Conservation (phyloP, 2,888 invertebrate species). For the Hirtodrosophila histrioides region DNA sequence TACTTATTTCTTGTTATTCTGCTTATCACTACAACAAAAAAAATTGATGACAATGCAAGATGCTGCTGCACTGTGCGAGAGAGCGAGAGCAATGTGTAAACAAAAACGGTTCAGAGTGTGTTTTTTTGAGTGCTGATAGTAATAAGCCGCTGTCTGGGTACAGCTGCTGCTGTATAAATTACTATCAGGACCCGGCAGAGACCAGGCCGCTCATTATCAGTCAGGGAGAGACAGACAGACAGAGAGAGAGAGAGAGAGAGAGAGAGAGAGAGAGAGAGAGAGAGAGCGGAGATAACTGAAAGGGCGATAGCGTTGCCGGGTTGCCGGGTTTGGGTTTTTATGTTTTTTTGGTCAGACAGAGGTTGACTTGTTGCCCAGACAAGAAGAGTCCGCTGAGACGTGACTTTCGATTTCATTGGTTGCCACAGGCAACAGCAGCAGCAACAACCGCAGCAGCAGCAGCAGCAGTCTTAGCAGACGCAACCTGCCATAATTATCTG, state of each 20-base stretch:
- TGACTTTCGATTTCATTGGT: constrained; percentile 68
- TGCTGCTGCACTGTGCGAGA: constrained; percentile 5
- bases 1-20: neutral
- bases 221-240: neutral
- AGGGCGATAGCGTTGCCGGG: constrained; percentile 60
- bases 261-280: constrained; percentile 4
- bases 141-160: constrained; percentile 45
- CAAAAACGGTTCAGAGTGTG: constrained; percentile 18
- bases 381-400: constrained; percentile 38
- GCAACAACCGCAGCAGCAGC: constrained; percentile 24
- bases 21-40: constrained; percentile 33
- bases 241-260: constrained; percentile 2
- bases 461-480: neutral
- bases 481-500: constrained; percentile 70
- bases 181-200: constrained; percentile 56
- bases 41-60: constrained; percentile 25
- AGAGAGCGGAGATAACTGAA: constrained; percentile 43
- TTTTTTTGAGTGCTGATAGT: constrained; percentile 21
- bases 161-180: constrained; percentile 77
- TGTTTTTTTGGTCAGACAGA: constrained; percentile 55
- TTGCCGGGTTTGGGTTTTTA: constrained; percentile 32
- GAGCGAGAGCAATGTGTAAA: constrained; percentile 30
- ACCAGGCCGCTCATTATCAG: constrained; percentile 48
- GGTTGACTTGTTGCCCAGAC: constrained; percentile 45
- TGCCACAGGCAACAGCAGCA: constrained; percentile 42